Evolutionary conservation across 2,797 vertebrate species (phyloP).

Genomic region (Semaprochilodus insignis): DNA sequence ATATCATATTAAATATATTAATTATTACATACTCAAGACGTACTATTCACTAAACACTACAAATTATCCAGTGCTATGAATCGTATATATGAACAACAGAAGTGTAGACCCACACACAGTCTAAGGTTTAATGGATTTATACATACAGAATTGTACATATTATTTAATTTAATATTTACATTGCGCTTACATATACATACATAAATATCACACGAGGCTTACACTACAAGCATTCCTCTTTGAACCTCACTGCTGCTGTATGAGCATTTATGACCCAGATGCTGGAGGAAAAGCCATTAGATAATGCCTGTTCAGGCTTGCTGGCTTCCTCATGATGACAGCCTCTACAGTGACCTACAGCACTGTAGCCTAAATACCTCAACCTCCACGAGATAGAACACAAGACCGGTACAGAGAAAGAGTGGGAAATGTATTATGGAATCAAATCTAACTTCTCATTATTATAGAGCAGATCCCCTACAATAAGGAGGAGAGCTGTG

Average conservation of each 20-base stretch:
- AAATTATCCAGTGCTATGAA: too few relatives aligned
- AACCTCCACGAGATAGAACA: neutral
- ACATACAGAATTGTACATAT: neutral
- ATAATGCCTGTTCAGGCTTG: conserved; percentile 70
- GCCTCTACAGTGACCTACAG: conserved; percentile 55
- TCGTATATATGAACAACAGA: neutral
- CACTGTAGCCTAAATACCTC: conserved; percentile 72
- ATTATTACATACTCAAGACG: neutral
- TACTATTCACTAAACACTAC: neutral
- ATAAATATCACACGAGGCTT: neutral
- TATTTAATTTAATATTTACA: neutral
- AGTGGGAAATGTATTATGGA: neutral
- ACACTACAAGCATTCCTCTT: conserved; percentile 56
- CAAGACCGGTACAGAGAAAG: conserved; percentile 82
- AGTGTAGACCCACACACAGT: neutral
- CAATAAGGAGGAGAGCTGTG: neutral
- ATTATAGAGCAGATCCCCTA: neutral
- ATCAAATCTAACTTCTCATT: neutral
- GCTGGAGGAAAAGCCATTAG: conserved; percentile 73
- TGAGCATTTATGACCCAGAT: conserved; percentile 77
- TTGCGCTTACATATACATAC: neutral
- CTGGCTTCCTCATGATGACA: conserved; percentile 65
- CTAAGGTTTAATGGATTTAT: neutral
- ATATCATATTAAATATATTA: neutral
- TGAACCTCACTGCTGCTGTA: conserved; percentile 67